phyloP scores from a whole-genome alignment of 2,113 vertebrate species.

The Catagonus wagneri region DNA sequence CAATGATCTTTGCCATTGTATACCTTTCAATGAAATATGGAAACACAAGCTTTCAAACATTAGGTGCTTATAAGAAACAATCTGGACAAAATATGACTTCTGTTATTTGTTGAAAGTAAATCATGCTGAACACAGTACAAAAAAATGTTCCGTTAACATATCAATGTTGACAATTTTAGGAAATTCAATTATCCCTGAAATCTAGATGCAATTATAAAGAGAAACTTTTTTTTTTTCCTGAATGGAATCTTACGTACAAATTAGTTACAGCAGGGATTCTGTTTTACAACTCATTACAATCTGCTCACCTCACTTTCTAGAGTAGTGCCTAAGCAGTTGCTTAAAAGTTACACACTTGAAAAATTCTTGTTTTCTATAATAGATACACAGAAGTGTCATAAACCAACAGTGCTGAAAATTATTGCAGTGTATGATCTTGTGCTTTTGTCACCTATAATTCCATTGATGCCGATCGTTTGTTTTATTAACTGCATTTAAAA shows the following conservation, averaged over 20 bases:
- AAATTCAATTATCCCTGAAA: not conserved
- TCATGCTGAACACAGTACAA: not conserved
- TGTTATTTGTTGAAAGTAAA: not conserved
- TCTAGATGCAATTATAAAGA: conserved; percentile 53
- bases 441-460: conserved; percentile 64
- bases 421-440: conserved; percentile 24
- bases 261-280: conserved; percentile 68
- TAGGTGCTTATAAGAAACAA: not conserved
- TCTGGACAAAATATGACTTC: not conserved
- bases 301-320: conserved; percentile 53
- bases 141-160: not conserved
- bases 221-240: not conserved
- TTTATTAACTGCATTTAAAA: conserved; percentile 76
- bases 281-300: conserved; percentile 72
- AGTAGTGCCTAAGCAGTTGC: conserved; percentile 48
- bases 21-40: not conserved
- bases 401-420: conserved; percentile 47
- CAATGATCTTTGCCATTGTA: not conserved
- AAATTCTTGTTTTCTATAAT: conserved; percentile 57
- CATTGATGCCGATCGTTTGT: conserved; percentile 59
- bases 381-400: conserved; percentile 43
- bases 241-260: conserved; percentile 69
- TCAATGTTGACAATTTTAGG: not conserved
- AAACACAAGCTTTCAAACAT: not conserved
- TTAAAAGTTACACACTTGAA: conserved; percentile 57